These are phyloP conservation scores for Aphidoletes aphidimyza DNA, from an alignment of 2,888 invertebrate species.

Conservation along the genomic window DNA sequence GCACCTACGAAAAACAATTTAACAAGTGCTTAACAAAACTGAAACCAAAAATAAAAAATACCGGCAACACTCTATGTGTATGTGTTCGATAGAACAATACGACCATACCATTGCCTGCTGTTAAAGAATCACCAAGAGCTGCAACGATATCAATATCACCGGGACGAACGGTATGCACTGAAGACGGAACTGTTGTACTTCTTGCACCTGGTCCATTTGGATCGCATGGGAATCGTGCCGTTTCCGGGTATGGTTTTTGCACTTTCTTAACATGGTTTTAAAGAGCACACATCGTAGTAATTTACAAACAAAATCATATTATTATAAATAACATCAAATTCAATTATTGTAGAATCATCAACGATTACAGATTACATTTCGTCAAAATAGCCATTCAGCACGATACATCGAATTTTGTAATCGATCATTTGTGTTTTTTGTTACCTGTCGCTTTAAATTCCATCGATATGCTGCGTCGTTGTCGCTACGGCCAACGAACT, in stretches of 20 bases:
- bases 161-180: constrained; percentile 71
- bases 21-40: too few relatives aligned
- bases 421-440: not conserved
- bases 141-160: constrained; percentile 73
- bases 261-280: constrained; percentile 62
- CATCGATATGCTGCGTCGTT: constrained; percentile 59
- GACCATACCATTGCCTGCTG: constrained; percentile 71
- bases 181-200: constrained; percentile 66
- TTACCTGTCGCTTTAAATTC: constrained; percentile 54
- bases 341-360: not conserved
- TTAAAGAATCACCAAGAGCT: constrained; percentile 72
- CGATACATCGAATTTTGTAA: not conserved
- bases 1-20: too few relatives aligned
- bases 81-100: too few relatives aligned
- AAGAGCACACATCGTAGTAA: not conserved
- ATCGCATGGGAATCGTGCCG: constrained; percentile 64
- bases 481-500: constrained; percentile 62
- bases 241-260: constrained; percentile 61
- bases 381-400: not conserved
- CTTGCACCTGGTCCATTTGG: constrained; percentile 64
- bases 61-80: too few relatives aligned
- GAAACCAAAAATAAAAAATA: too few relatives aligned
- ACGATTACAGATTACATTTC: not conserved
- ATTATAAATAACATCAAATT: not conserved
- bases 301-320: not conserved